These are phyloP conservation scores for Chelon auratus DNA, from an alignment of 2,797 vertebrate species.

Conservation along the genomic window DNA sequence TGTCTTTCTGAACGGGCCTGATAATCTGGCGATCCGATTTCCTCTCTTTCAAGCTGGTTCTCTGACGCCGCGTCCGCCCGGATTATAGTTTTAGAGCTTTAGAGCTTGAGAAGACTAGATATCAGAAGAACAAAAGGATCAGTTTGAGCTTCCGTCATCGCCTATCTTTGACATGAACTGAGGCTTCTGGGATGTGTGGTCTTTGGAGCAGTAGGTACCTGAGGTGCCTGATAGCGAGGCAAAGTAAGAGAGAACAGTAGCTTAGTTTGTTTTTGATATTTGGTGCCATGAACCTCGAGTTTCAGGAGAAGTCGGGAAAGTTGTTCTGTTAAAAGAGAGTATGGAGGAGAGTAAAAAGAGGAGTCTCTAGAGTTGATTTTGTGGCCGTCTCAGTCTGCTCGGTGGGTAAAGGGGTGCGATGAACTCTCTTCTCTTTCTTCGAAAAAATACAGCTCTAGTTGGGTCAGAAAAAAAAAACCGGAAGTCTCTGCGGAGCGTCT, in stretches of 20 bases:
- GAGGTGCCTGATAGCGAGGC: constrained; percentile 68
- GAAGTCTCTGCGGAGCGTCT: constrained; percentile 45
- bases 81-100: constrained; percentile 43
- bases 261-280: constrained; percentile 44
- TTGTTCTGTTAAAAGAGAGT: constrained; percentile 28
- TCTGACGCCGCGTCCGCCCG: constrained; percentile 25
- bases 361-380: constrained; percentile 31
- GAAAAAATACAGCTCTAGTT: background rate
- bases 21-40: constrained; percentile 61
- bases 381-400: constrained; percentile 39
- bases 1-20: constrained; percentile 45
- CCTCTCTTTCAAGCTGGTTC: constrained; percentile 35
- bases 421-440: constrained; percentile 39
- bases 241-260: constrained; percentile 27
- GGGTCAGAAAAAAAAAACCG: constrained; percentile 19
- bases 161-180: constrained; percentile 36
- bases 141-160: constrained; percentile 39
- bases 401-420: constrained; percentile 26
- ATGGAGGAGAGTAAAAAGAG: constrained; percentile 17
- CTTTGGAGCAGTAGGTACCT: constrained; percentile 79
- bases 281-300: constrained; percentile 52
- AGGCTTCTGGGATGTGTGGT: constrained; percentile 71
- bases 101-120: constrained; percentile 33
- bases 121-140: constrained; percentile 31
- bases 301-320: constrained; percentile 30